Conservation (phyloP, 2,888 invertebrate species). For the Agrotis puta region DNA sequence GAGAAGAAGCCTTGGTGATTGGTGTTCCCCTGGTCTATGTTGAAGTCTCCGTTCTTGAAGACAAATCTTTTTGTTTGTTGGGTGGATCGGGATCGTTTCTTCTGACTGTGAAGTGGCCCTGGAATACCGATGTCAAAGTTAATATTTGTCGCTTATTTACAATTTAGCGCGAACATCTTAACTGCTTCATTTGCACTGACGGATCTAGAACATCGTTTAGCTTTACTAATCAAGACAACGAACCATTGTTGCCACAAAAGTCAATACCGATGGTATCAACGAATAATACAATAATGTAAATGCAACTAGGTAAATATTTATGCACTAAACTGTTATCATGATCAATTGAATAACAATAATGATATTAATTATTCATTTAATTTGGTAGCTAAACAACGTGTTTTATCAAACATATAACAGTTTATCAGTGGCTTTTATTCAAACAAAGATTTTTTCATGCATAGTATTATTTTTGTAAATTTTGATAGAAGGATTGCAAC, state of each 20-base stretch:
- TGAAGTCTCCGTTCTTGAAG: conserved; percentile 97
- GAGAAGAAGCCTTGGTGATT: conserved; percentile 92
- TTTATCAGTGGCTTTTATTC: neutral
- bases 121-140: neutral
- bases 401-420: too few relatives aligned
- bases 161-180: too few relatives aligned
- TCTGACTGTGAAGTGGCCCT: conserved; percentile 66
- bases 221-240: neutral
- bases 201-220: too few relatives aligned
- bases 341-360: neutral
- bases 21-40: conserved; percentile 93
- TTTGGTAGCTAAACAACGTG: conserved; percentile 1
- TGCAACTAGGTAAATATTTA: conserved; percentile 22
- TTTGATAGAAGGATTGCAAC: too few relatives aligned
- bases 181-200: too few relatives aligned
- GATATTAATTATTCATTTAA: neutral
- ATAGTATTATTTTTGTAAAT: neutral
- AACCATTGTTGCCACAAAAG: neutral
- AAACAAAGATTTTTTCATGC: neutral
- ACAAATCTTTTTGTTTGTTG: conserved; percentile 91
- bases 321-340: conserved; percentile 1
- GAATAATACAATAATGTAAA: neutral
- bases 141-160: too few relatives aligned
- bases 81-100: conserved; percentile 44
- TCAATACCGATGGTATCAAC: neutral